phyloP scores from a whole-genome alignment of 2,113 vertebrate species.

The Ophthalmolycus amberensis region DNA sequence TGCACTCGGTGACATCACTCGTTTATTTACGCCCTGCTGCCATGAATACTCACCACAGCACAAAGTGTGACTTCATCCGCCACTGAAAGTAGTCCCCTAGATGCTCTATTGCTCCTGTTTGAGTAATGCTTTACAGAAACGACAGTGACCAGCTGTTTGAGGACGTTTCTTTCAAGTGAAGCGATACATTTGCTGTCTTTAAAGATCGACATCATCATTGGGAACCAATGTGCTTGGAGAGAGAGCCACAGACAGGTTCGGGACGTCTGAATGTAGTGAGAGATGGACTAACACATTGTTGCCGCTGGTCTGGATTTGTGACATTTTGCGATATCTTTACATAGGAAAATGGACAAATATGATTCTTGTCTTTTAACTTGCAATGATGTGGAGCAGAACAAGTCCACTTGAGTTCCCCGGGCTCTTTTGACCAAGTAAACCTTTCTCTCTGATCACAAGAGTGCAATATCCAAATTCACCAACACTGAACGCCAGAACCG shows the following conservation, averaged over 20 bases:
- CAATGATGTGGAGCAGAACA: background rate
- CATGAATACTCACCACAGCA: no score
- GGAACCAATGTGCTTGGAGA: background rate
- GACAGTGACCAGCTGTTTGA: no score
- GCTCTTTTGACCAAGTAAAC: background rate
- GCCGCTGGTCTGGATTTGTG: background rate
- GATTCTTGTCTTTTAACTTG: background rate
- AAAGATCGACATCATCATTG: background rate
- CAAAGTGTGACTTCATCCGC: no score
- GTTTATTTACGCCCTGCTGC: no score
- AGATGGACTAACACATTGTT: background rate
- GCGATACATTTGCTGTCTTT: background rate
- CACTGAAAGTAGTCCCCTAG: no score
- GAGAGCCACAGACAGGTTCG: background rate
- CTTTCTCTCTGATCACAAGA: background rate
- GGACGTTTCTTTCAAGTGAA: no score
- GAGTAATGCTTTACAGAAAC: no score
- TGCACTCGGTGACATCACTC: no score
- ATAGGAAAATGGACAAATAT: background rate
- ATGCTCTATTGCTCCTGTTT: no score
- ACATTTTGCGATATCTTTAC: background rate
- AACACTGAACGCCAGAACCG: slow-evolving; percentile 13
- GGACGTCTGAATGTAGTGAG: background rate
- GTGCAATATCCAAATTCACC: background rate
- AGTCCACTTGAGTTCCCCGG: background rate